Evolutionary conservation across 2,888 invertebrate genomes (phyloP).

Genomic region (Drosophila testacea): DNA sequence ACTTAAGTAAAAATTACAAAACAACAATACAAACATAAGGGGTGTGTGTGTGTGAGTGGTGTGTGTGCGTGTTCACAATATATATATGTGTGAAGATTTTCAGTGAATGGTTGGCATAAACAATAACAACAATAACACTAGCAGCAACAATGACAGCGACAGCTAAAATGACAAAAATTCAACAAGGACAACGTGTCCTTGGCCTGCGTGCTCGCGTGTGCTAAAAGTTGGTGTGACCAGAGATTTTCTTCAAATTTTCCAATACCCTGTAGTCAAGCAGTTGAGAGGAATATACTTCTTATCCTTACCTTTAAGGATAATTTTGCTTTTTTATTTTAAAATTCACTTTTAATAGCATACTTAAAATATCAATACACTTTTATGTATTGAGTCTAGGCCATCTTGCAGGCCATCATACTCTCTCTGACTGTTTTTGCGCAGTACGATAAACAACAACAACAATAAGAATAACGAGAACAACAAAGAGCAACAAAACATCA

Average conservation of each 20-base stretch:
- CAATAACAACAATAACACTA: constrained; percentile 27
- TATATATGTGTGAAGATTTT: constrained; percentile 27
- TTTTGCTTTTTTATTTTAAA: background rate
- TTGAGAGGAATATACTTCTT: background rate
- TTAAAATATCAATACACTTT: background rate
- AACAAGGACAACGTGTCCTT: constrained; percentile 40
- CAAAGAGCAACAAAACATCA: constrained; percentile 38
- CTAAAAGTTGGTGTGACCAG: constrained; percentile 3
- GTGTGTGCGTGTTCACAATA: background rate
- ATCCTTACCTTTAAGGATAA: background rate
- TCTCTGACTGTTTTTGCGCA: background rate
- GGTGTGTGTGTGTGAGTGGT: constrained; percentile 1
- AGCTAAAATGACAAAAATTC: constrained; percentile 36
- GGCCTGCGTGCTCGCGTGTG: constrained; percentile 26
- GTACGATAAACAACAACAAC: constrained; percentile 18
- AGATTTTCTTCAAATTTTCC: constrained; percentile 16
- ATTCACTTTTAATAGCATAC: constrained; percentile 3
- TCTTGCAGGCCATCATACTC: constrained; percentile 2
- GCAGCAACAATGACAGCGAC: constrained; percentile 18
- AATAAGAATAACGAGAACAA: constrained; percentile 8
- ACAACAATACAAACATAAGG: constrained; percentile 40
- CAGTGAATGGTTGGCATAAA: constrained; percentile 33
- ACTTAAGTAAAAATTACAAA: constrained; percentile 43
- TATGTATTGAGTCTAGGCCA: background rate
- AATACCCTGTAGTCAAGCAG: background rate